Evolutionary conservation across 2,797 vertebrate species (phyloP), one percentile per base, ranked within the genome.

Genomic region (Sylvilagus floridanus): DNA sequence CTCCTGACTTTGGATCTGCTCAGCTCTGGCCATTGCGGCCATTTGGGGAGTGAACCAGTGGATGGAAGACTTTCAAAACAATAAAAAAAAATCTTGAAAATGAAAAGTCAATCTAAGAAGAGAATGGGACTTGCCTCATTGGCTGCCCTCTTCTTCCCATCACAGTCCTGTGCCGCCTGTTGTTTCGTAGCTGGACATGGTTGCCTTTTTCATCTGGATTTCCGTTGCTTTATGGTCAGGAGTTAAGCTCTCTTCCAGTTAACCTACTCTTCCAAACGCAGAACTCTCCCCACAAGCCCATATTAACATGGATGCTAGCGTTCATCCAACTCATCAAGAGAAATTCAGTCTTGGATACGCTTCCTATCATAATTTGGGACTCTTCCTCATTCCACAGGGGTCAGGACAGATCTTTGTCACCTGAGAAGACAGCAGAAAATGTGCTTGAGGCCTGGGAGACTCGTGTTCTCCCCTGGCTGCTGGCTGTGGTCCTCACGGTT

Each of bases 391-490:
- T 60, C 50, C 89, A 32, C 16, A 62, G 47, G 37, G 26, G 13
- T 78, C 24, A 50, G 66, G 35, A 17, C 37, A 65, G 26, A 54
- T 72, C 37, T 63, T 21, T 22, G 21, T 54, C 6, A 21, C 6
- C 26, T 30, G 21, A 84, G 22, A 86, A 35, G 37, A 72, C 42
- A 63, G 35, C 16, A 24, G 26, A 30, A 81, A 47, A 1, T 4
- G 9, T 37, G 13, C 14, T n/a, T 79, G 9, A 0, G 50, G 60
- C 11, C 62, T 63, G 4, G 2, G 69, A 72, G 42, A 47, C 52
- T 4, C 11, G 62, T 11, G 0, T 22, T 65, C 16, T 13, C 24
- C 11, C 7, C 22, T 12, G 21, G 17, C 0, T 35, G 22, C 4
- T 30, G 6, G 30, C 37, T 50, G 13, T 4, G 26, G 2, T 50